Base-by-base conservation (phyloP, 2,113 vertebrate species). In the Pyrgilauda ruficollis region DNA sequence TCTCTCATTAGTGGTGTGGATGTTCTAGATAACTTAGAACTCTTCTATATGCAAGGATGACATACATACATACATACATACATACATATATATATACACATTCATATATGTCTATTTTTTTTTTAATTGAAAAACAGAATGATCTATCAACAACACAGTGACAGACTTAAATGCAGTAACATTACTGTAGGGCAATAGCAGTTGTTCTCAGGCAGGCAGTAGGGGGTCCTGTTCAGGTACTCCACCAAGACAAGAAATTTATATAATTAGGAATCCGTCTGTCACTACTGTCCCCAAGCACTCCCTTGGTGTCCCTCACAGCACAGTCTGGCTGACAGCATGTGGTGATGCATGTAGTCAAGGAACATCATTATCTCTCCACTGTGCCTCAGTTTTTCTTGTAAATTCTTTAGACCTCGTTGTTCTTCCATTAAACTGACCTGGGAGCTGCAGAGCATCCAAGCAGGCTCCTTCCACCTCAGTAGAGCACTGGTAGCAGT, bases 11-110 rank as follows among this genome's bases (percentile, higher is more conserved):
- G 28, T 26, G 21, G 6, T 76, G 26, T 58, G 31, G 23, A 23
- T 26, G 8, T 47, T 70, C 62, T 53, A 1, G 7, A 30, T 19
- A 52, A 41, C 56, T 72, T 35, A 19, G 2, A 61, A 37, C 31
- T 72, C 19, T 87, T 74, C 62, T 7, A 8, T 19, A 30, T 22
- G 61, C 31, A 59, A 73, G 43, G 39, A 79, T 62, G 22, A 44
- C 0, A 2, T 58, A 50, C 3, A 30, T 19, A 28, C 2, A 53
- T 30, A 53, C 4, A 22, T 17, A 37, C 8, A 4, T 17, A 52
- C 17, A 43, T 3, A 55, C 2, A n/a, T 1, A 39, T 1, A 19
- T 15, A n/a, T 5, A 44, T 15, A 7, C 18, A 19, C 1, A 5
- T 13, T 39, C 0, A 4, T 39, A 47, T 2, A 33, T 27, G 23